phyloP scores from a whole-genome alignment of 1,140 invertebrate genomes.

The Drosophila triauraria region DNA sequence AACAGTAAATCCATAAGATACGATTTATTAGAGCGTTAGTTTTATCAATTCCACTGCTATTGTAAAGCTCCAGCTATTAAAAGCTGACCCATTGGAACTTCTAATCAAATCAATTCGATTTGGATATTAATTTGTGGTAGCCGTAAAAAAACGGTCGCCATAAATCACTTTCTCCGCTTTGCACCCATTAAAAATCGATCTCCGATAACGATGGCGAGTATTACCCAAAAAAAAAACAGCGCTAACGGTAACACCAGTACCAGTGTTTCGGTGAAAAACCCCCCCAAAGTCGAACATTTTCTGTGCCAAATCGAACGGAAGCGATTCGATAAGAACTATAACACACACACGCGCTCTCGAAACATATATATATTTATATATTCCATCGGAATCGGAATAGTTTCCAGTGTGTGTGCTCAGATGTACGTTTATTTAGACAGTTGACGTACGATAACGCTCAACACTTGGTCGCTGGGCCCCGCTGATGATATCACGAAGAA shows the following conservation, averaged over 20 bases:
- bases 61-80: background rate
- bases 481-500: conserved; percentile 77
- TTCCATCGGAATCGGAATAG: conserved; percentile 25
- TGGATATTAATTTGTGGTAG: conserved; percentile 40
- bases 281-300: conserved; percentile 25
- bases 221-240: conserved; percentile 28
- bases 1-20: background rate
- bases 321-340: conserved; percentile 64
- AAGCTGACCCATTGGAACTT: conserved; percentile 7
- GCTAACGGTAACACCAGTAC: conserved; percentile 3
- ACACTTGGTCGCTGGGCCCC: conserved; percentile 41
- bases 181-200: conserved; percentile 58
- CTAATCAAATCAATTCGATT: conserved; percentile 9
- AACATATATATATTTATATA: conserved; percentile 7
- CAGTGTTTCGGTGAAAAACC: conserved; percentile 7
- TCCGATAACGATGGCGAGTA: conserved; percentile 37
- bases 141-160: conserved; percentile 39
- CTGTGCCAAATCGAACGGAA: conserved; percentile 73
- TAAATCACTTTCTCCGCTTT: conserved; percentile 55
- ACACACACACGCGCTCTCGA: conserved; percentile 15
- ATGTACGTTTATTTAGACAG: conserved; percentile 72
- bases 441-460: conserved; percentile 76
- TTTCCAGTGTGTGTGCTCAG: conserved; percentile 21
- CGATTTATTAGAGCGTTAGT: background rate
- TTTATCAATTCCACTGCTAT: too few species aligned